Conservation (phyloP, 2,797 vertebrate genomes). For the Glyptemys insculpta region DNA sequence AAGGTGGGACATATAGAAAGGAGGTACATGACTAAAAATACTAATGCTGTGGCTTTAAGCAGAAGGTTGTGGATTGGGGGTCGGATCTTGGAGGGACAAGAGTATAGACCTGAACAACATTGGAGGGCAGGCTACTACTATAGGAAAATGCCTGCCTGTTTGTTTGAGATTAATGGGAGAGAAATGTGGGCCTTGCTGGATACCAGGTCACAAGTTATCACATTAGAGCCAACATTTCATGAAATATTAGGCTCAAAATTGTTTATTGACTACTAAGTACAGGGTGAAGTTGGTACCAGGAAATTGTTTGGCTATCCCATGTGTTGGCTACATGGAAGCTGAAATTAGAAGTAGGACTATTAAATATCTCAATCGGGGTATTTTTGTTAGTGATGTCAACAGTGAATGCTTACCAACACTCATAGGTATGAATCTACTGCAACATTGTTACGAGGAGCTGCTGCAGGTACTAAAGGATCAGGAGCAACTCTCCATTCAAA, state of each 20-base stretch:
- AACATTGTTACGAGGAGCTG: neutral
- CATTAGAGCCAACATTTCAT: neutral
- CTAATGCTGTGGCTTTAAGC: too few species aligned
- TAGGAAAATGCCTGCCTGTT: too few species aligned
- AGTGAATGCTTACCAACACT: neutral
- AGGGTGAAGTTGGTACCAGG: neutral
- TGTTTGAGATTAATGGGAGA: too few species aligned
- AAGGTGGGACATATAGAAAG: too few species aligned
- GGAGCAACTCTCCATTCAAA: neutral
- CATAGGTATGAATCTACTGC: neutral
- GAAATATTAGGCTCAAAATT: neutral
- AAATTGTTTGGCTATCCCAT: neutral
- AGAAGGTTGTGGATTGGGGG: too few species aligned
- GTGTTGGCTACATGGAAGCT: neutral
- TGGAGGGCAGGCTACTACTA: too few species aligned
- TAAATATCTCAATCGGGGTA: neutral
- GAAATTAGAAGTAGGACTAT: neutral
- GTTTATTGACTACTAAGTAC: neutral
- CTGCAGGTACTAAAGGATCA: neutral
- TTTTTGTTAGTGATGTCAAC: neutral
- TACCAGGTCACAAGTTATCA: neutral
- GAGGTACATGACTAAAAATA: too few species aligned
- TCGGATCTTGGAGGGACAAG: too few species aligned
- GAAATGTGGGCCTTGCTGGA: neutral
- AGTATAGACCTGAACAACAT: too few species aligned